Percentiles rank a stretch among this genome's conserved stretches.
Conservation (phyloP, 2,113 vertebrate species). For the Phrynosoma platyrhinos region DNA sequence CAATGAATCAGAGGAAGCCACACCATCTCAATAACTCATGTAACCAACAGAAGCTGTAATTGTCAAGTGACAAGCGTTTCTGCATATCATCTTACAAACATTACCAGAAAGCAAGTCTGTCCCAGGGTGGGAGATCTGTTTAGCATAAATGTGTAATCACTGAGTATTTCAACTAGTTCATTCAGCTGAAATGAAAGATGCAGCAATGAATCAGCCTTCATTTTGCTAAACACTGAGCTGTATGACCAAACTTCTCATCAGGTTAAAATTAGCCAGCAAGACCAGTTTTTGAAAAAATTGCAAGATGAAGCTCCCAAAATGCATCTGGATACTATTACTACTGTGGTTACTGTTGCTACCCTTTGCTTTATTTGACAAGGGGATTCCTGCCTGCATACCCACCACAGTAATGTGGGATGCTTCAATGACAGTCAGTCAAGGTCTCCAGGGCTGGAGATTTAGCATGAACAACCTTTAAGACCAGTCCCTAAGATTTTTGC, state of each 20-base stretch:
- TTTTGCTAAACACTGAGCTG: neutral
- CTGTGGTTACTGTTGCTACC: too few species aligned
- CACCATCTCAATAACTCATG: conserved; percentile 1
- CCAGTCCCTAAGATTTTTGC: neutral
- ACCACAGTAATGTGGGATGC: neutral
- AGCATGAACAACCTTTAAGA: neutral
- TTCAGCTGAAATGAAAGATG: conserved; percentile 12
- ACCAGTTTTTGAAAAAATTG: neutral
- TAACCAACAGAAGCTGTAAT: neutral
- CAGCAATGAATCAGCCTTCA: conserved; percentile 4
- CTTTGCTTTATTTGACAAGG: neutral
- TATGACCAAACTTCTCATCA: neutral
- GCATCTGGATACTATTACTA: neutral
- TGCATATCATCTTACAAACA: neutral
- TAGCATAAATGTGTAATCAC: conserved; percentile 11
- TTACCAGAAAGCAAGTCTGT: conserved; percentile 15
- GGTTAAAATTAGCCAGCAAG: conserved; percentile 6
- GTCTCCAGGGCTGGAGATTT: neutral
- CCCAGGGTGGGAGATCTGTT: neutral
- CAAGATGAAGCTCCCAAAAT: neutral
- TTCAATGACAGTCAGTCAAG: neutral
- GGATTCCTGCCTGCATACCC: neutral
- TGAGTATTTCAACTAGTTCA: neutral
- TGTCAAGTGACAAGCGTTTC: conserved; percentile 1
- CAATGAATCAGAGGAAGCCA: conserved; percentile 20